These are phyloP conservation scores for Hyles vespertilio DNA, from an alignment of 1,140 invertebrate genomes.

Conservation along the genomic window DNA sequence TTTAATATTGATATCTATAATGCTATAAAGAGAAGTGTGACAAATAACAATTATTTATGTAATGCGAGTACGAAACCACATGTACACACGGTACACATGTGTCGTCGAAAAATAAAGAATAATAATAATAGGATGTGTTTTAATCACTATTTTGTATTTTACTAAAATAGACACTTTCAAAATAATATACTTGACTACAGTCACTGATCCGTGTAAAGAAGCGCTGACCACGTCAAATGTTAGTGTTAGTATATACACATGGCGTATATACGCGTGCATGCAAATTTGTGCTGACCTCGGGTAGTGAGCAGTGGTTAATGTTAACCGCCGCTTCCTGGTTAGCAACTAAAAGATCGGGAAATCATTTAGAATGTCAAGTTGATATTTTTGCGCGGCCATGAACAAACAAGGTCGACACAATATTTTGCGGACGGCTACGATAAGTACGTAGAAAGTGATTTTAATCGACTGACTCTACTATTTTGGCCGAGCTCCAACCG, in stretches of 20 bases:
- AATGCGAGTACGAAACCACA: too few species aligned
- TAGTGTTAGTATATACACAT: background rate
- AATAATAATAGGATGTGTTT: too few species aligned
- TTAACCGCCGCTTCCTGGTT: conserved; percentile 64
- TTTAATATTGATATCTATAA: too few species aligned
- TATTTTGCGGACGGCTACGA: conserved; percentile 53
- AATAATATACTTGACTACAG: too few species aligned
- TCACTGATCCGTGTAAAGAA: too few species aligned
- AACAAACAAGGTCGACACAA: conserved; percentile 59
- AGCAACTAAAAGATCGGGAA: conserved; percentile 65
- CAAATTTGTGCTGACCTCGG: conserved; percentile 48
- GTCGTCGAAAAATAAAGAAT: too few species aligned
- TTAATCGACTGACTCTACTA: conserved; percentile 38
- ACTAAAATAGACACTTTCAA: too few species aligned
- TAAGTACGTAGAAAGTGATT: conserved; percentile 68
- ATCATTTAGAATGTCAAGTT: conserved; percentile 70
- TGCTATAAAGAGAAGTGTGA: too few species aligned
- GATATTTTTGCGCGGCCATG: conserved; percentile 72
- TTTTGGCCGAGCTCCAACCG: conserved; percentile 49
- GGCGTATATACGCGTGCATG: conserved; percentile 1
- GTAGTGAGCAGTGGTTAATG: conserved; percentile 52
- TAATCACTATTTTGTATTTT: too few species aligned
- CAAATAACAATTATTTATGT: too few species aligned
- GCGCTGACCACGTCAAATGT: background rate
- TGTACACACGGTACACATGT: too few species aligned